Base-by-base conservation (phyloP, 1,140 invertebrate genomes). In the Pseudomyrmex cubaensis region DNA sequence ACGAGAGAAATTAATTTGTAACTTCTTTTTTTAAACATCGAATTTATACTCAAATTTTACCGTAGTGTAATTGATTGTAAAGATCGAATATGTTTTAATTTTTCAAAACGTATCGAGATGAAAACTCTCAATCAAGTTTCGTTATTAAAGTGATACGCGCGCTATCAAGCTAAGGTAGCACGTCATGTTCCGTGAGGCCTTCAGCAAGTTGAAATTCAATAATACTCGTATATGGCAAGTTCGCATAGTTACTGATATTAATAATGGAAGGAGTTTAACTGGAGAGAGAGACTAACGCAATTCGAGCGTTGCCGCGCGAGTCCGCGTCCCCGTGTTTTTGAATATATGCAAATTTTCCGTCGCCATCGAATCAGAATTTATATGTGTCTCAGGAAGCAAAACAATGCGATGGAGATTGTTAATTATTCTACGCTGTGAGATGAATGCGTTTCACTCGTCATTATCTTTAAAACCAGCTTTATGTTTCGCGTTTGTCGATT, bases 151-250 rank as follows among this genome's bases (percentile, higher is more conserved):
- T 61, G 59, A 78, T 57, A 59, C 35, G 35, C 35, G 35, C 25
- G 70, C 54, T 50, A 59, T n/a, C 13, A 56, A 17, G 15, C 20
- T 70, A 78, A 78, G 76, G 76, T 50, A 72, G 48, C 46, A 12
- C 76, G 12, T 48, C 44, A 13, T 20, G 52, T 78, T 78, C 66
- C 22, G 25, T 25, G n/a, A 70, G 59, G 22, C 76, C 66, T 66
- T 72, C 76, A 80, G 44, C 76, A 80, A 80, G 76, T 80, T 72
- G 76, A 72, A 80, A 80, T 80, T 80, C 76, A 80, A 80, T 80
- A 72, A 80, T 72, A 72, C 76, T 80, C 76, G 54, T 70, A 70
- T 44, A 64, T 72, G 54, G 56, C 76, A 72, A 72, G 76, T 69
- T 78, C 15, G 20, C 35, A 35, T 44, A 77, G 75, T 61, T 80